These are phyloP conservation scores for Calliphora vicina DNA, from an alignment of 1,140 invertebrate species.

Conservation along the genomic window DNA sequence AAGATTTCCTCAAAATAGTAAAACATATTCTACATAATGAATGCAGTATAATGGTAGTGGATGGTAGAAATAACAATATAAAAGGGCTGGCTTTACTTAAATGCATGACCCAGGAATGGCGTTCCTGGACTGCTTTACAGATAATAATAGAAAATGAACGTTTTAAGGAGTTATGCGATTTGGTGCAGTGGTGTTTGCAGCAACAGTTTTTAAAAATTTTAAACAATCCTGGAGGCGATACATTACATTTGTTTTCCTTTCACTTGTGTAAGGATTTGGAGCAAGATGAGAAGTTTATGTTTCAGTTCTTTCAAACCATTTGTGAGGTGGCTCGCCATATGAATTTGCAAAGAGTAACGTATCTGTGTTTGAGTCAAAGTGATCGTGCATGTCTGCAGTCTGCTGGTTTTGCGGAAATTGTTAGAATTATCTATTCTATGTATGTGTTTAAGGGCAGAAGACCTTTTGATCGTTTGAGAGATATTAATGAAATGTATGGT, in stretches of 20 bases:
- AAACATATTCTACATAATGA: constrained; percentile 26
- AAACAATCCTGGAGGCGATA: background rate
- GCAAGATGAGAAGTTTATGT: background rate
- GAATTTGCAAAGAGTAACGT: constrained; percentile 30
- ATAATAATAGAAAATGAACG: background rate
- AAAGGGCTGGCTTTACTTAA: constrained; percentile 30
- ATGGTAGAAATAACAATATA: constrained; percentile 25
- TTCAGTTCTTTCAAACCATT: constrained; percentile 21
- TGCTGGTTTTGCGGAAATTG: background rate
- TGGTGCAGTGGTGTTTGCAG: background rate
- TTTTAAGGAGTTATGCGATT: constrained; percentile 7
- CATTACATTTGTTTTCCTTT: constrained; percentile 34
- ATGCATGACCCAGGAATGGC: constrained; percentile 33
- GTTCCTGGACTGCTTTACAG: constrained; percentile 27
- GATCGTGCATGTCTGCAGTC: background rate
- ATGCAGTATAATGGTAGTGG: constrained; percentile 34
- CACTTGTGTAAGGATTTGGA: background rate
- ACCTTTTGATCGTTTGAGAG: constrained; percentile 31
- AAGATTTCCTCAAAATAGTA: background rate
- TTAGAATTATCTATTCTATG: constrained; percentile 32
- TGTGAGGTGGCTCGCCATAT: constrained; percentile 23
- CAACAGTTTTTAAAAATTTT: background rate
- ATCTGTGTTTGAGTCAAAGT: background rate
- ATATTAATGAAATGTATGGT: constrained; percentile 35
- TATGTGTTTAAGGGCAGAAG: background rate